phyloP scores from a whole-genome alignment of 2,113 vertebrate species.

The Gallinago media region DNA sequence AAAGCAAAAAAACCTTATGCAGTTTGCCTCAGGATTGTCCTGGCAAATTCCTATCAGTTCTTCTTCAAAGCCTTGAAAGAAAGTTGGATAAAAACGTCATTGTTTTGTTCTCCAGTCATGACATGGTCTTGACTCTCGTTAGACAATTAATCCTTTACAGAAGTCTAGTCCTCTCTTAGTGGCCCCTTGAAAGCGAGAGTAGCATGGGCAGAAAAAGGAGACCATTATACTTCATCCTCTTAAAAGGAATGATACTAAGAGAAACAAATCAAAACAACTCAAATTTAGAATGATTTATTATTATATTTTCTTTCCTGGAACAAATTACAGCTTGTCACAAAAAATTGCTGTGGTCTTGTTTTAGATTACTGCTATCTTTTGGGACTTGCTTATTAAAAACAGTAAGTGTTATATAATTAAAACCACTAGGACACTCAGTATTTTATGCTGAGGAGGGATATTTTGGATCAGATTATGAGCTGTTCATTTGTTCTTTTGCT shows the following conservation, averaged over 20 bases:
- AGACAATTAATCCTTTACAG: not conserved
- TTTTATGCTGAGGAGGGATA: not conserved
- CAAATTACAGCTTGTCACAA: not conserved
- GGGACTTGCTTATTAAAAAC: not conserved
- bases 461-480: not conserved
- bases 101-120: not conserved
- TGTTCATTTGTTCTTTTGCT: not conserved
- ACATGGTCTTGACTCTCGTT: not conserved
- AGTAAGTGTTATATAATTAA: not conserved
- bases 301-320: not conserved
- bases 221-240: not conserved
- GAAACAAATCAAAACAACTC: not conserved
- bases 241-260: not conserved
- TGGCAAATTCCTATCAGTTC: not conserved
- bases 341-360: not conserved
- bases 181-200: not conserved
- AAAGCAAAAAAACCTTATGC: not conserved
- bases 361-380: not conserved
- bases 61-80: conserved; percentile 8
- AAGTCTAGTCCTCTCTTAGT: not conserved
- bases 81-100: not conserved
- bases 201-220: not conserved
- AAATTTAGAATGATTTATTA: not conserved
- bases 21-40: not conserved
- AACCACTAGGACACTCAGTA: not conserved